phyloP scores from a whole-genome alignment of 2,113 vertebrate species.

The Garra rufa region DNA sequence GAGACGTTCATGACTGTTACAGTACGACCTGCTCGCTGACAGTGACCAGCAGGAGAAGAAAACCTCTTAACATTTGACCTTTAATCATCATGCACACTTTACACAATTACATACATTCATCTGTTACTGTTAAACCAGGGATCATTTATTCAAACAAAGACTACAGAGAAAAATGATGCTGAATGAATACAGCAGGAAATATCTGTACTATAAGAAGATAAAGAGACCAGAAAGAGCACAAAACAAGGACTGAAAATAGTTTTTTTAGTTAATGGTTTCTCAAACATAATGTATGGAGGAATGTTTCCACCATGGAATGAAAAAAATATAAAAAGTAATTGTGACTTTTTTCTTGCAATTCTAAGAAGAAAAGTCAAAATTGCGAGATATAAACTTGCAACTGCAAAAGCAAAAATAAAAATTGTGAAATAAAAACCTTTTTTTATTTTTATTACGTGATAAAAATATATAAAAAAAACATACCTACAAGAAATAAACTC shows the following conservation, averaged over 20 bases:
- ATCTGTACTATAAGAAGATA: background rate
- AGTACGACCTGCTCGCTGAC: slow-evolving; percentile 42
- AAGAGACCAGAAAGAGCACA: background rate
- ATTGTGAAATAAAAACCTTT: background rate
- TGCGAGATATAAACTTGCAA: too few relatives aligned
- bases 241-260: background rate
- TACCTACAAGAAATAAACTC: too few relatives aligned
- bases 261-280: background rate
- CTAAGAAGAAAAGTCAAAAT: too few relatives aligned
- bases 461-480: too few relatives aligned
- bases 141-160: slow-evolving; percentile 25
- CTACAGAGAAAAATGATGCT: background rate
- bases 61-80: slow-evolving; percentile 39
- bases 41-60: slow-evolving; percentile 33
- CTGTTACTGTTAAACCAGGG: slow-evolving; percentile 15
- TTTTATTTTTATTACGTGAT: background rate
- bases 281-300: background rate
- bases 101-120: slow-evolving; percentile 42
- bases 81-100: slow-evolving; percentile 36
- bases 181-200: background rate
- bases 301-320: background rate
- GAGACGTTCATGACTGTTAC: slow-evolving; percentile 56
- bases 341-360: too few relatives aligned
- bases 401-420: too few relatives aligned
- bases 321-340: background rate